A percentile compares a stretch with the other conserved stretches of the same genome.
Conservation (phyloP, 2,113 vertebrate species). For the Festucalex cinctus region DNA sequence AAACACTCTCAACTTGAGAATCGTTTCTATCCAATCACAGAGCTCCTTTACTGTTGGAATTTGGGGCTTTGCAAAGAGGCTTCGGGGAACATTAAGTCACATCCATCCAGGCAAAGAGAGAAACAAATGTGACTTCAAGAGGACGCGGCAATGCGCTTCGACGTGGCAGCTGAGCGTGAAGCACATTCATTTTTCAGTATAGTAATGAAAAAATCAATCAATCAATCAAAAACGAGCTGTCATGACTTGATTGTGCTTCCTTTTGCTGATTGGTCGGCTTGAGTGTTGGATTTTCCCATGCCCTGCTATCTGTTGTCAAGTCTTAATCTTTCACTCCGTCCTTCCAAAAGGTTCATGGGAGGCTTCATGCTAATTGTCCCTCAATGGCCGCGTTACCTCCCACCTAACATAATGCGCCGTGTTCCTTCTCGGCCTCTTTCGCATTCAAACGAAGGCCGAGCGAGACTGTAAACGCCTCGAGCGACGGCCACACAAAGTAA, state of each 20-base stretch:
- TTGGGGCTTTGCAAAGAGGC: not conserved
- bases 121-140: conserved; percentile 60
- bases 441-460: conserved; percentile 43
- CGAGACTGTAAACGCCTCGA: conserved; percentile 41
- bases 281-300: conserved; percentile 75
- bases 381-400: conserved; percentile 75
- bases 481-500: conserved; percentile 27
- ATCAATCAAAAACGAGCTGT: conserved; percentile 20
- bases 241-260: conserved; percentile 64
- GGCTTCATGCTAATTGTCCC: conserved; percentile 78
- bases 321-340: conserved; percentile 74
- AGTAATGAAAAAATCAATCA: not conserved
- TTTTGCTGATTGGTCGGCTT: conserved; percentile 57
- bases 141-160: conserved; percentile 50
- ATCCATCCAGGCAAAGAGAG: conserved; percentile 15
- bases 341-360: conserved; percentile 70
- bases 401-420: conserved; percentile 77
- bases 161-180: conserved; percentile 64
- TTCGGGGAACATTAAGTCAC: not conserved
- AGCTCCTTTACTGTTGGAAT: too few species aligned
- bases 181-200: conserved; percentile 66
- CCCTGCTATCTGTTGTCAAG: conserved; percentile 76
- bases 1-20: too few species aligned
- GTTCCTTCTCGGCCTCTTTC: conserved; percentile 58
- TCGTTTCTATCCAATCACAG: too few species aligned